Conservation (phyloP, 2,797 vertebrate species). For the Spinus pinus region DNA sequence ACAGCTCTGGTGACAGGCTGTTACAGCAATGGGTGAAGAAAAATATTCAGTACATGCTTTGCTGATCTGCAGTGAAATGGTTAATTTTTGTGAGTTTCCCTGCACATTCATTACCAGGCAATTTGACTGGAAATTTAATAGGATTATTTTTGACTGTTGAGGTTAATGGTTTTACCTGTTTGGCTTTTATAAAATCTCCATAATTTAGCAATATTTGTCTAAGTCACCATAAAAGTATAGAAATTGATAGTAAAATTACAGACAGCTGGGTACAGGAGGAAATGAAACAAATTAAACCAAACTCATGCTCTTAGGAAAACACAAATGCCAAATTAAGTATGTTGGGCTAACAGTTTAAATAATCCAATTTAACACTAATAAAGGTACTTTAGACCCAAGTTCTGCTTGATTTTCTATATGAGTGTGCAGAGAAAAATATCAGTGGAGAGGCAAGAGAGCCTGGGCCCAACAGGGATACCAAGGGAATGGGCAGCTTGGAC, state of each 20-base stretch:
- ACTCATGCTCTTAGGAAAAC: conserved; percentile 9
- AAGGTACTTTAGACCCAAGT: neutral
- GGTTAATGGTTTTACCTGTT: conserved; percentile 36
- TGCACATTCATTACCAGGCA: neutral
- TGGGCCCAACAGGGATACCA: neutral
- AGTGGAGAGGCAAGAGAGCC: neutral
- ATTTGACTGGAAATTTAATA: conserved; percentile 26
- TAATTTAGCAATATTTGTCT: conserved; percentile 36
- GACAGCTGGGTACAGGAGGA: conserved; percentile 2
- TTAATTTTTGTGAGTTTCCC: neutral
- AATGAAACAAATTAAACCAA: conserved; percentile 38
- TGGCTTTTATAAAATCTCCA: conserved; percentile 5
- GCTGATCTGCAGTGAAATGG: neutral
- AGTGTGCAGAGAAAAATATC: neutral
- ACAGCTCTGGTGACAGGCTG: neutral
- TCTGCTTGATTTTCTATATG: neutral
- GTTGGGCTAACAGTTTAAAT: conserved; percentile 10
- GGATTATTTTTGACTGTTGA: conserved; percentile 1
- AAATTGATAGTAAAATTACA: conserved; percentile 37
- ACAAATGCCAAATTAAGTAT: conserved; percentile 8
- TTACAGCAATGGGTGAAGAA: neutral
- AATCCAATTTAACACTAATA: conserved; percentile 3
- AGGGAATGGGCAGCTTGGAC: neutral
- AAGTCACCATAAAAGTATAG: conserved; percentile 14
- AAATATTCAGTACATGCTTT: neutral